These are phyloP conservation scores for Yponomeuta evonymella DNA, from an alignment of 2,888 invertebrate genomes.

Conservation along the genomic window DNA sequence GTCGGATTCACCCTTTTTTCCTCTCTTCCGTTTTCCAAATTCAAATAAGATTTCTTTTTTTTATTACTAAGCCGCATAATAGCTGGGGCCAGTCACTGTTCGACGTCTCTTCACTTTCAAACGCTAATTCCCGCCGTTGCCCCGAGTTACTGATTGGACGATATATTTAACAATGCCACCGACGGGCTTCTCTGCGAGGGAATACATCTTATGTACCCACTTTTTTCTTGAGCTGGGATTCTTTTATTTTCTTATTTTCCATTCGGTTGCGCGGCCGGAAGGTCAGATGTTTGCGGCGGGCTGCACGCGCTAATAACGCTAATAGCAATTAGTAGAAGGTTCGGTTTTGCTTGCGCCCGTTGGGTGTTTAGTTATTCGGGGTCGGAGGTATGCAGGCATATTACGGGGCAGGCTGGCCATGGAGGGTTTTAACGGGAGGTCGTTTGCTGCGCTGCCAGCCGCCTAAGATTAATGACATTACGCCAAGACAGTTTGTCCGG, in stretches of 20 bases:
- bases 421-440: constrained; percentile 72
- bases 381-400: constrained; percentile 55
- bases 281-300: constrained; percentile 38
- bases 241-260: constrained; percentile 64
- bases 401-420: constrained; percentile 62
- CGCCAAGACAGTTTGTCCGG: constrained; percentile 63
- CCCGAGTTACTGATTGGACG: constrained; percentile 70
- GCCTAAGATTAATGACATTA: constrained; percentile 71
- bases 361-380: constrained; percentile 56
- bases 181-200: constrained; percentile 64
- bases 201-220: constrained; percentile 62
- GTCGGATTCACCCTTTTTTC: constrained; percentile 66
- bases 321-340: constrained; percentile 64
- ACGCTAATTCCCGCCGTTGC: constrained; percentile 66
- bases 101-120: constrained; percentile 43
- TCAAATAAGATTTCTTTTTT: constrained; percentile 71
- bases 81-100: constrained; percentile 63
- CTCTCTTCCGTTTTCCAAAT: constrained; percentile 72
- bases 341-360: constrained; percentile 54
- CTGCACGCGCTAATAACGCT: constrained; percentile 59
- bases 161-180: constrained; percentile 74
- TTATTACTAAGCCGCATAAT: constrained; percentile 57
- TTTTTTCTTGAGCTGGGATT: constrained; percentile 56
- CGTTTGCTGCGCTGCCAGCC: constrained; percentile 71
- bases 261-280: constrained; percentile 42